Conservation (phyloP, 2,888 invertebrate species). For the Campopleginae sp. region DNA sequence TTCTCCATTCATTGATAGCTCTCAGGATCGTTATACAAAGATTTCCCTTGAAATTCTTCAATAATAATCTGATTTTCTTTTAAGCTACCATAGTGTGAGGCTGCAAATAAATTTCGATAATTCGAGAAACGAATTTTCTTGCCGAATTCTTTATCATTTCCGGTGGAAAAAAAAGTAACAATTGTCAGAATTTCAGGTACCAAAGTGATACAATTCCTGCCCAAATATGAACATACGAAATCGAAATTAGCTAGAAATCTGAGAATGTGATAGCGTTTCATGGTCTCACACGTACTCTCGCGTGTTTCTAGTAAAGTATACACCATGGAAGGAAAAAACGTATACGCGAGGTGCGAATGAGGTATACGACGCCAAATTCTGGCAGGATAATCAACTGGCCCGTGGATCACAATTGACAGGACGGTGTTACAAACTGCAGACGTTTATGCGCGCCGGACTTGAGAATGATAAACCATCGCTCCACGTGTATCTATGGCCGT, state of each 20-base stretch:
- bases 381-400: slow-evolving; percentile 6
- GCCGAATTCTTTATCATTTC: neutral
- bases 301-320: slow-evolving; percentile 22
- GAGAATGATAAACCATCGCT: slow-evolving; percentile 24
- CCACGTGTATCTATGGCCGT: slow-evolving; percentile 5
- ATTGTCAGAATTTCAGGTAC: neutral
- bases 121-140: neutral
- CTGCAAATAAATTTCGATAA: neutral
- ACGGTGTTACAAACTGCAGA: slow-evolving; percentile 27
- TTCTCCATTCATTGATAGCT: neutral
- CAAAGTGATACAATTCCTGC: neutral
- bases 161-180: neutral
- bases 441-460: slow-evolving; percentile 7
- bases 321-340: neutral
- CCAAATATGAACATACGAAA: neutral
- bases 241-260: neutral
- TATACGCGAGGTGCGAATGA: neutral
- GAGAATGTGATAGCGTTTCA: slow-evolving; percentile 18
- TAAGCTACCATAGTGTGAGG: neutral
- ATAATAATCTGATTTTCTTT: neutral
- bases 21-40: neutral
- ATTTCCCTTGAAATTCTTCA: neutral
- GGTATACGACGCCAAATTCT: slow-evolving; percentile 11
- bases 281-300: slow-evolving; percentile 1
- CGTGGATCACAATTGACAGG: slow-evolving; percentile 24